Base-by-base conservation (phyloP, 2,888 invertebrate species). In the Chymomyza amoena region DNA sequence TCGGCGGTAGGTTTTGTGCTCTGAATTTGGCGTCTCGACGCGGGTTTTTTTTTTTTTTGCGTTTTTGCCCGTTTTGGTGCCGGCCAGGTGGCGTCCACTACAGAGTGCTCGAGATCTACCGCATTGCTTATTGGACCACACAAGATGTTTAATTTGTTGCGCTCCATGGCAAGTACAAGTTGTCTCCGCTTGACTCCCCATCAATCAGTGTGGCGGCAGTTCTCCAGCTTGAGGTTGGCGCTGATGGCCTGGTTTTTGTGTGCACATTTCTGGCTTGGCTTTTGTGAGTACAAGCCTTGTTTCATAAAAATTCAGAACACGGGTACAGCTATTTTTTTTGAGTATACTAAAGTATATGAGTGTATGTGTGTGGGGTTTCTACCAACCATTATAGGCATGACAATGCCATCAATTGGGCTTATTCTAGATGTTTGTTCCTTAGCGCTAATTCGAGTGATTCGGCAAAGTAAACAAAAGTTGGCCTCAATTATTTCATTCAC, bases 141-240 rank as follows among this genome's bases (percentile, higher is more conserved):
- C 84, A 84, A 87, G 87, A 81, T 72, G 87, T 80, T 84, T 84
- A 84, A 84, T 84, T 84, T 84, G 84, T 87, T 84, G 84, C 87
- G 74, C 82, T 76, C 76, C 81, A 82, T 79, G 80, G 72, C 70
- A 64, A 69, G 68, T 70, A 69, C 78, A 72, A 77, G 80, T 81
- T 87, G 84, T 86, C 77, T 75, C 84, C 84, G 81, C 83, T 78
- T 84, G 84, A 87, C 83, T 84, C 84, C 83, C 80, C 83, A 83
- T 84, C 84, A 84, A 84, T 84, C 84, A 84, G 85, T 56, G 64
- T 61, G n/a, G 45, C 18, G 39, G 62, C 39, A 54, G 61, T 54
- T 20, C 45, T 64, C 1, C 32, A 32, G 68, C 56, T 64, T 54
- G 67, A 61, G 65, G 69, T 45, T 65, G 62, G 69, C 60, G 64